Percentiles rank a stretch among this genome's conserved stretches.
Evolutionary conservation across 2,113 vertebrate species (phyloP).

Genomic region (Tyrannus savana): DNA sequence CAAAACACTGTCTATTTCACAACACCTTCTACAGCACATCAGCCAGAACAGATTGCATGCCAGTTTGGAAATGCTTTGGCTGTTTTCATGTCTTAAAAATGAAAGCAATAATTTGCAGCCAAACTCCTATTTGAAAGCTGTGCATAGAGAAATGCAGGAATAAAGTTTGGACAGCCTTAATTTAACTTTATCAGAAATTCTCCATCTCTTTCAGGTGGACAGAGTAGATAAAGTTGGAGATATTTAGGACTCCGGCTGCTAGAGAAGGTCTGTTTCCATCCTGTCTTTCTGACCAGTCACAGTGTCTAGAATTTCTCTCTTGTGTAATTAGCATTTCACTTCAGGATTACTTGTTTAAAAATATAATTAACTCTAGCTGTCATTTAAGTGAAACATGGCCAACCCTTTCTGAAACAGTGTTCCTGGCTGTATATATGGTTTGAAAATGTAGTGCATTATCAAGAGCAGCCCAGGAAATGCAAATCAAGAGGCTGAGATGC

Average conservation of each 20-base stretch:
- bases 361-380: not conserved
- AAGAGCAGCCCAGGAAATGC: not conserved
- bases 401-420: not conserved
- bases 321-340: not conserved
- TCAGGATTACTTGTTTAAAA: not conserved
- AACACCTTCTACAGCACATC: not conserved
- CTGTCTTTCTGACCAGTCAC: not conserved
- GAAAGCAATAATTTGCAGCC: slow-evolving; percentile 15
- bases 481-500: not conserved
- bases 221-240: not conserved
- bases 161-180: not conserved
- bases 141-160: not conserved
- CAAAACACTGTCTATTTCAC: not conserved
- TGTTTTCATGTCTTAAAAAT: slow-evolving; percentile 46
- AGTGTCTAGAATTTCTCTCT: not conserved
- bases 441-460: not conserved
- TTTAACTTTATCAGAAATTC: not conserved
- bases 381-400: not conserved
- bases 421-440: not conserved
- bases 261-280: not conserved
- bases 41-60: slow-evolving; percentile 38
- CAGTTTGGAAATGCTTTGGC: slow-evolving; percentile 34
- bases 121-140: slow-evolving; percentile 21
- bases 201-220: not conserved
- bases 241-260: not conserved